These are phyloP conservation scores for Pantherophis vulpinus DNA, from an alignment of 2,797 vertebrate species.

Conservation along the genomic window DNA sequence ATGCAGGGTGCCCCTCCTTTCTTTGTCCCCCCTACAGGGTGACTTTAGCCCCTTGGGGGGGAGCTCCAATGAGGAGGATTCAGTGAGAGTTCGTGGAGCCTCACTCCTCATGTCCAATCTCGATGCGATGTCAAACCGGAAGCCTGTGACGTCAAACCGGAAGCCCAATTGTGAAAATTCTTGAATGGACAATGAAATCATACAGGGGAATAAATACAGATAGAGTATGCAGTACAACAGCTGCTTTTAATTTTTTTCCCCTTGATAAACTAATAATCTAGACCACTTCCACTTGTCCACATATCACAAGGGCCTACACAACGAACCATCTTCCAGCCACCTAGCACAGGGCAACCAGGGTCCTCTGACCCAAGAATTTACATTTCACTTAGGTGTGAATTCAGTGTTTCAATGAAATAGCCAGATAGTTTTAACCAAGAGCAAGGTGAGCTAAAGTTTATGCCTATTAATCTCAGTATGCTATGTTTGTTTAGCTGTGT, in stretches of 20 bases:
- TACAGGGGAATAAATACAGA: background rate
- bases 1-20: too few relatives aligned
- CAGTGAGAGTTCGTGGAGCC: fast-evolving
- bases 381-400: background rate
- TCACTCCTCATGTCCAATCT: too few relatives aligned
- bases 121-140: fast-evolving
- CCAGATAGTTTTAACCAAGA: background rate
- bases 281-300: background rate
- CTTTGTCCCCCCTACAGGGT: too few relatives aligned
- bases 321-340: background rate
- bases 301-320: background rate
- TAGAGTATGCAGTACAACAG: background rate
- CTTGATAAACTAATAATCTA: background rate
- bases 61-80: too few relatives aligned
- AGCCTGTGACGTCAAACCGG: too few relatives aligned
- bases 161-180: background rate
- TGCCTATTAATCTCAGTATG: background rate
- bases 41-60: too few relatives aligned
- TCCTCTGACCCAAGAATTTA: background rate
- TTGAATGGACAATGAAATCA: background rate
- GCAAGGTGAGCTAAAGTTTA: background rate
- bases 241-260: background rate
- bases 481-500: background rate
- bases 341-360: background rate
- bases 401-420: background rate